Evolutionary conservation across 2,797 vertebrate species (phyloP), one percentile per base, ranked within the genome.

Genomic region (Lates japonicus): DNA sequence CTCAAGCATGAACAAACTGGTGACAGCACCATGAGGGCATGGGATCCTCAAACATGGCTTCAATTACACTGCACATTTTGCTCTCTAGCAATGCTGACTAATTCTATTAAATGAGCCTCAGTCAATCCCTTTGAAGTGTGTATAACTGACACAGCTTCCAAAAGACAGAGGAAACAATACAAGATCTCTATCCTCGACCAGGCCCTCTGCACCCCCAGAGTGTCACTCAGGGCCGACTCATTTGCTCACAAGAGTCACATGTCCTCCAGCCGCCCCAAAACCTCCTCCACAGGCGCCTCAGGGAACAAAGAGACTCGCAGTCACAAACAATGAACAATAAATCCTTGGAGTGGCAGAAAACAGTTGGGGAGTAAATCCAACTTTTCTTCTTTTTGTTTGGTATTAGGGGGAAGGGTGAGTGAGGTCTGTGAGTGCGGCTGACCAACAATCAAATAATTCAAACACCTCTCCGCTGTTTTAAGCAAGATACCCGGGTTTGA

Each of bases 301-400:
- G 61, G 83, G 91, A 93, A 96, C 95, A 96, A 96, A 95, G 94
- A 86, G 80, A 63, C 92, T 92, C 87, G 85, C 91, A 94, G 91
- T 94, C 91, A 87, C 88, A 86, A 94, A 96, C 95, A 96, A 96
- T 95, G 94, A 93, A 95, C 95, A 95, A 95, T 96, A 94, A 92
- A 94, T 94, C 93, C 92, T 90, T 60, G 63, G 89, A 93, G 91
- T 88, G 83, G 83, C 81, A 93, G 86, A 93, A 93, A 91, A 89
- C 80, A 87, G 83, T 84, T 80, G 85, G 87, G 76, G 70, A 92
- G 90, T 88, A 92, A 92, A 92, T 94, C 93, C 91, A 88, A 94
- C 89, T 91, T 93, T 88, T 86, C 77, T 80, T 52, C 79, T 79
- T 85, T 88, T 95, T 90, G 81, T 91, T 87, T 81, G 85, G 90